Conservation (phyloP, 2,888 invertebrate genomes). For the Gerris lacustris region DNA sequence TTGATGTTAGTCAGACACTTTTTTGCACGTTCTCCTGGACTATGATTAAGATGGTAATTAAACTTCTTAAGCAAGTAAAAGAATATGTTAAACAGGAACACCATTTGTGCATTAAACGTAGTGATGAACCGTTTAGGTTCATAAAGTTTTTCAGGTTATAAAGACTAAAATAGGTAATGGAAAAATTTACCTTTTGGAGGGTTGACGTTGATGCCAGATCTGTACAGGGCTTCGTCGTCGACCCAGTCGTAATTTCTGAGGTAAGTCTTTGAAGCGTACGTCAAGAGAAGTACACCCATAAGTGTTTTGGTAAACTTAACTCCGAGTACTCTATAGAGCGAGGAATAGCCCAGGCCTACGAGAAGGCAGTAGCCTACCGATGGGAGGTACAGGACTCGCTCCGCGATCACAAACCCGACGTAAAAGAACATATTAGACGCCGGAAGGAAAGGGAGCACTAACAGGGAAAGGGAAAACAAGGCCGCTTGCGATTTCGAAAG, state of each 20-base stretch:
- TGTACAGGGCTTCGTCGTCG: constrained; percentile 83
- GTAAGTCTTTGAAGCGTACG: constrained; percentile 61
- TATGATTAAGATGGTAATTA: no score
- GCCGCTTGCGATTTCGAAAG: constrained; percentile 42
- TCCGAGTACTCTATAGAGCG: constrained; percentile 19
- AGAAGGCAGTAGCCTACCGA: constrained; percentile 90
- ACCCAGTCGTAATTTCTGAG: constrained; percentile 80
- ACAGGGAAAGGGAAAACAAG: constrained; percentile 50
- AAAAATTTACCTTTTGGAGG: constrained; percentile 80
- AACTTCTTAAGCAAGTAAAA: no score
- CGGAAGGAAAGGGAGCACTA: constrained; percentile 85
- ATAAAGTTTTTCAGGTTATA: no score
- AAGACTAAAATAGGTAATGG: no score
- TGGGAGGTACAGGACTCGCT: constrained; percentile 88
- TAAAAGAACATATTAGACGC: constrained; percentile 94
- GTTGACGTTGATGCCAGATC: constrained; percentile 80
- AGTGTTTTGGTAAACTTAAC: constrained; percentile 35
- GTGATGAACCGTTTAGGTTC: no score
- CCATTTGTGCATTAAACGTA: no score
- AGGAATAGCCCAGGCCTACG: constrained; percentile 59
- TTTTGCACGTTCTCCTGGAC: no score
- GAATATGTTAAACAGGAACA: no score
- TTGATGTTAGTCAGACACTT: no score
- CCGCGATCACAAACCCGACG: constrained; percentile 96
- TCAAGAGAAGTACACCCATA: constrained; percentile 48